Percentiles rank a stretch among this genome's conserved stretches.
phyloP scores from a whole-genome alignment of 2,888 invertebrate genomes.

The Nymphalis c-album region DNA sequence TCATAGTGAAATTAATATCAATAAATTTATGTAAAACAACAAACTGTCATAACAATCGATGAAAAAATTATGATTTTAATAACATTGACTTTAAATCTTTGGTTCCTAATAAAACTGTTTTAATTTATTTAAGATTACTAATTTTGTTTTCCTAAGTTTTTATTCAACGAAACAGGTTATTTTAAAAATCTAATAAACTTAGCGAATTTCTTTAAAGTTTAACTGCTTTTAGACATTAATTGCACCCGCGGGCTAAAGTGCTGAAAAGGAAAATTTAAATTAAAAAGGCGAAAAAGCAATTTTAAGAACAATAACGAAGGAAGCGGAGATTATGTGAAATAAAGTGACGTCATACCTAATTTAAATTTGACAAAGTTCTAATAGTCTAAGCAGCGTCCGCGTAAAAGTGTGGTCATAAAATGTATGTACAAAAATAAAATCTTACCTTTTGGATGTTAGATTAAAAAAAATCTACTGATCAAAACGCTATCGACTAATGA shows the following conservation, averaged over 20 bases:
- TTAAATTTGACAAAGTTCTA: constrained; percentile 17
- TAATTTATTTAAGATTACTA: not conserved
- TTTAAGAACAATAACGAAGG: constrained; percentile 46
- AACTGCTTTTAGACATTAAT: constrained; percentile 32
- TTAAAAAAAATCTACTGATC: no score
- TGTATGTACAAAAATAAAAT: no score
- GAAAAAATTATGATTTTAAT: not conserved
- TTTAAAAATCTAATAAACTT: constrained; percentile 12
- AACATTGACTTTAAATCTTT: no score
- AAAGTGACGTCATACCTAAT: constrained; percentile 38
- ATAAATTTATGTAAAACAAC: not conserved
- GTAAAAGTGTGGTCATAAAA: no score
- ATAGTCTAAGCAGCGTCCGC: no score
- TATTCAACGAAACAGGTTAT: not conserved
- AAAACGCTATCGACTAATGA: no score
- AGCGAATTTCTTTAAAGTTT: constrained; percentile 9
- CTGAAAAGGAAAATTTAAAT: constrained; percentile 36
- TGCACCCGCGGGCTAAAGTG: constrained; percentile 33
- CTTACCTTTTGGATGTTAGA: no score
- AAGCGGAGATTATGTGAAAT: constrained; percentile 27
- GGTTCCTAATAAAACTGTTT: not conserved
- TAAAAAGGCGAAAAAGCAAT: constrained; percentile 49
- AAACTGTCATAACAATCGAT: not conserved
- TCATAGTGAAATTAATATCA: not conserved
- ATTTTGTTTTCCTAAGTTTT: not conserved